These are phyloP conservation scores for Styela plicata DNA, from an alignment of 23 tunicate species.

Conservation along the genomic window DNA sequence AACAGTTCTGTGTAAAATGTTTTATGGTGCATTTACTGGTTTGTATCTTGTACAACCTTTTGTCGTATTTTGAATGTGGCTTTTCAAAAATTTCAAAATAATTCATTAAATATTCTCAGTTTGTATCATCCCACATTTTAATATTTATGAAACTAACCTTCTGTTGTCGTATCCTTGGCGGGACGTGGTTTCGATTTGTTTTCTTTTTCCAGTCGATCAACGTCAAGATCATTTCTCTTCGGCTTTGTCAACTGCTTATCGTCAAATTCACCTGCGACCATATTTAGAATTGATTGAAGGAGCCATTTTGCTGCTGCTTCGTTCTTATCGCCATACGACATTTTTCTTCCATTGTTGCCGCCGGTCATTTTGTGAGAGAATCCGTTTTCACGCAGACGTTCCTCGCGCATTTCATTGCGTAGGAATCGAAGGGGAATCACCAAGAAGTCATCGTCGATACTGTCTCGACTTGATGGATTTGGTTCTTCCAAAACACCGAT, in stretches of 20 bases:
- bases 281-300: neutral
- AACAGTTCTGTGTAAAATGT: too few relatives aligned
- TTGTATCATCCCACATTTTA: too few relatives aligned
- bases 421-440: conserved; percentile 6
- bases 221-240: neutral
- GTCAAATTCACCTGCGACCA: neutral
- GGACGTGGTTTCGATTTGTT: neutral
- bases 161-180: too few relatives aligned
- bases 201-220: neutral
- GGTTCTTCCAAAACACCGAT: neutral
- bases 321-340: neutral
- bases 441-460: conserved; percentile 3
- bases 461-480: neutral
- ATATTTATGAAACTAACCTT: too few relatives aligned
- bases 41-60: too few relatives aligned
- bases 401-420: neutral
- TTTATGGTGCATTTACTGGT: too few relatives aligned
- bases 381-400: neutral
- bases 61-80: too few relatives aligned
- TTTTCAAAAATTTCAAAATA: too few relatives aligned
- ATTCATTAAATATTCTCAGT: too few relatives aligned
- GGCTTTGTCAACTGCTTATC: neutral
- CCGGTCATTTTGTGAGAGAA: neutral
- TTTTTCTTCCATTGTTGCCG: neutral
- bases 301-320: neutral